A percentile compares a stretch with the other conserved stretches of the same genome.
Conservation (phyloP, 2,113 vertebrate genomes). For the Lepus europaeus region DNA sequence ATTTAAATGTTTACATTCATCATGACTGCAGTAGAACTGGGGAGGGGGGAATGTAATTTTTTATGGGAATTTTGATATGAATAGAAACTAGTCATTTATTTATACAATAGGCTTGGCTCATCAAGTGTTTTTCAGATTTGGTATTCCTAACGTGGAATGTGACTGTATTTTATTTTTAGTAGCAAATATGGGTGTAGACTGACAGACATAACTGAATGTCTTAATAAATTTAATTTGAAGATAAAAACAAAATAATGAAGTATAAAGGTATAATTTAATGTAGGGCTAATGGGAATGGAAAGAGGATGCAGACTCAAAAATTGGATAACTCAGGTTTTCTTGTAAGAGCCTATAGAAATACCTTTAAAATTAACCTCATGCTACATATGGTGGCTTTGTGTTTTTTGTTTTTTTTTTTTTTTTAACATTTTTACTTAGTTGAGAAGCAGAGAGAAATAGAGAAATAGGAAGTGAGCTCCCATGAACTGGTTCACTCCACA, state of each 20-base stretch:
- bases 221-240: conserved; percentile 94
- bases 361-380: not conserved
- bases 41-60: conserved; percentile 89
- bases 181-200: conserved; percentile 92
- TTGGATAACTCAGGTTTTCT: not conserved
- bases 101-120: conserved; percentile 91
- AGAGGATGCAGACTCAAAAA: not conserved
- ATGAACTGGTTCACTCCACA: too few species aligned
- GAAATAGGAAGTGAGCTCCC: too few species aligned
- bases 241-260: conserved; percentile 40
- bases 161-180: conserved; percentile 92
- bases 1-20: conserved; percentile 93
- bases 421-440: too few species aligned
- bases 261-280: not conserved
- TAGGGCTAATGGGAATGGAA: not conserved
- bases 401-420: not conserved
- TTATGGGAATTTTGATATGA: conserved; percentile 93
- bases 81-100: conserved; percentile 92
- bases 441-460: too few species aligned
- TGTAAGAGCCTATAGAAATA: not conserved
- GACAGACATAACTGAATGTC: conserved; percentile 95
- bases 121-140: conserved; percentile 89
- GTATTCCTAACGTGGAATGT: conserved; percentile 91
- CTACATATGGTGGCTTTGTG: not conserved
- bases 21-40: conserved; percentile 89